Evolutionary conservation across 2,888 invertebrate genomes (phyloP).

Genomic region (Polia nebulosa): DNA sequence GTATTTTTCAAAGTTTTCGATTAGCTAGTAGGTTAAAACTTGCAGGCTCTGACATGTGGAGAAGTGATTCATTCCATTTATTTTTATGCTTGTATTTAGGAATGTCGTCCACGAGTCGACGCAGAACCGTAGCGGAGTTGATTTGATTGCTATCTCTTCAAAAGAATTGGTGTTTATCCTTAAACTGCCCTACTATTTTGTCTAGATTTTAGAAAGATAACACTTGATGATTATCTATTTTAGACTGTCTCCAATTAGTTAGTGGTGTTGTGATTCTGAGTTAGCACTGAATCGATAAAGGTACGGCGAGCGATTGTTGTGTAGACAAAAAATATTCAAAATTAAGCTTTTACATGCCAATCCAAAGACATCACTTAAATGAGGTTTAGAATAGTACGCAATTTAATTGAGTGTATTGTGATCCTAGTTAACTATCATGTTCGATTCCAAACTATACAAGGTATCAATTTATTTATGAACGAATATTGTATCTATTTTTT

Average conservation of each 20-base stretch:
- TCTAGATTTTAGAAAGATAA: conserved; percentile 24
- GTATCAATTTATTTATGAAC: conserved; percentile 51
- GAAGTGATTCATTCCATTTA: conserved; percentile 62
- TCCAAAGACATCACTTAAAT: conserved; percentile 61
- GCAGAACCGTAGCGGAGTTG: conserved; percentile 12
- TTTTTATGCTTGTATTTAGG: conserved; percentile 48
- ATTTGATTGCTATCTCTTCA: conserved; percentile 4
- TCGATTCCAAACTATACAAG: conserved; percentile 56
- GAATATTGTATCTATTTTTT: conserved; percentile 52
- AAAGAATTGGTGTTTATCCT: conserved; percentile 22
- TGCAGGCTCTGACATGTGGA: conserved; percentile 44
- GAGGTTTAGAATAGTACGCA: conserved; percentile 50
- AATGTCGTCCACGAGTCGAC: conserved; percentile 18
- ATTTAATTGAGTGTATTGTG: conserved; percentile 52
- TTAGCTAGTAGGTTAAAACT: conserved; percentile 48
- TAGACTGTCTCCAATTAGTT: conserved; percentile 4
- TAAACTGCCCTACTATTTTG: conserved; percentile 19
- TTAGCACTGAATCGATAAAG: conserved; percentile 29
- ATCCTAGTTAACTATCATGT: conserved; percentile 50
- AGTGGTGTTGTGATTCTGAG: conserved; percentile 39
- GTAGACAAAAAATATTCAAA: conserved; percentile 45
- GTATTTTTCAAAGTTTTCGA: conserved; percentile 57
- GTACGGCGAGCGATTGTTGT: conserved; percentile 23
- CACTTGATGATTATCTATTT: conserved; percentile 2
- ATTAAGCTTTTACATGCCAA: conserved; percentile 50